Percentiles rank a stretch among this genome's conserved stretches.
phyloP scores from a whole-genome alignment of 2,888 invertebrate species.

The Rhyacophila evoluta region DNA sequence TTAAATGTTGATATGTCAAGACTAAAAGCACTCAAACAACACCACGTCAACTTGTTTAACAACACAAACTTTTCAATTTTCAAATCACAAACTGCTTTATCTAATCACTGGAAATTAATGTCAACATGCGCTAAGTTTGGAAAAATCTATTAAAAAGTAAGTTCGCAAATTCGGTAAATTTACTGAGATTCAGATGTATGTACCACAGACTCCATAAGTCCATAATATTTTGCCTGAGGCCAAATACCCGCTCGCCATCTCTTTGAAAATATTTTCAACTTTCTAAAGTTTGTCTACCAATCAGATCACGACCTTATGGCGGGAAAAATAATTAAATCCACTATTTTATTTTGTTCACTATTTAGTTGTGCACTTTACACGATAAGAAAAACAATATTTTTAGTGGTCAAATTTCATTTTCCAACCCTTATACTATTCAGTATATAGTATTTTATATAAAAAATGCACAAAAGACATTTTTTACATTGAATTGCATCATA shows the following conservation, averaged over 20 bases:
- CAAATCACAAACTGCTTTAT: not conserved
- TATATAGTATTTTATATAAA: no score
- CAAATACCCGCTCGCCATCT: conserved; percentile 50
- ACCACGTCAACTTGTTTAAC: conserved; percentile 50
- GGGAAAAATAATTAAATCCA: not conserved
- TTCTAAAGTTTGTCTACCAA: conserved; percentile 48
- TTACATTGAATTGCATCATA: no score
- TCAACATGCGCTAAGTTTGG: not conserved
- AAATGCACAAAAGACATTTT: no score
- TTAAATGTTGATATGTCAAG: conserved; percentile 49
- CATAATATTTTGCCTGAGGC: conserved; percentile 43
- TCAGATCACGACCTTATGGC: conserved; percentile 23
- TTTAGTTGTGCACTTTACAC: no score
- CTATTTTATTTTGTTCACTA: no score
- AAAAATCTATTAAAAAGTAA: not conserved
- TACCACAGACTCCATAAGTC: conserved; percentile 47
- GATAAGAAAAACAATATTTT: no score
- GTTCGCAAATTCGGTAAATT: conserved; percentile 19
- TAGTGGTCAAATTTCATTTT: no score
- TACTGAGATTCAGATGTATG: conserved; percentile 39
- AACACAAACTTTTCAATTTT: conserved; percentile 25
- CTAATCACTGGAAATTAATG: not conserved
- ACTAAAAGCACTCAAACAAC: conserved; percentile 13
- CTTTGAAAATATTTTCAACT: conserved; percentile 54
- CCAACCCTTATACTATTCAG: no score